Base-by-base conservation (phyloP, 2,888 invertebrate genomes). In the Lordiphosa andalusiaca region DNA sequence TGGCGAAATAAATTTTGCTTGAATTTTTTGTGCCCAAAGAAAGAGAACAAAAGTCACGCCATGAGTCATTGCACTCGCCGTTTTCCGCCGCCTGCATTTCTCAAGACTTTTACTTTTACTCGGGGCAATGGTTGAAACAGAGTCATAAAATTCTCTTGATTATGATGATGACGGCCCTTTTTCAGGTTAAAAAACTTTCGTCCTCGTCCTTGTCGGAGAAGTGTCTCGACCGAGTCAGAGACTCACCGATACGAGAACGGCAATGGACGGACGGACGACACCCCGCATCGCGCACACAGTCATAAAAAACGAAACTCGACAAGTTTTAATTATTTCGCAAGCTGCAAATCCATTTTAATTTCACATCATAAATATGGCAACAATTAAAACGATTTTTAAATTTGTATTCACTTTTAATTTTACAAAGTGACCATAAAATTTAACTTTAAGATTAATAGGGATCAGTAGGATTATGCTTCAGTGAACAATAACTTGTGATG, bases 11-110 rank as follows among this genome's bases (percentile, higher is more conserved):
- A 71, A 42, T 63, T 44, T 56, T 38, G 30, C 44, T 44, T 58
- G 58, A 25, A 58, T 67, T 58, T 57, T 58, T 58, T 50, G 33
- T 38, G 44, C 60, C 51, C 51, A 72, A 85, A 76, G 77, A 84
- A 85, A 78, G 85, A 85, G 84, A 85, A 84, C 84, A 78, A 78
- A 76, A 84, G 85, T 84, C 77, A 85, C 73, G 77, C 50, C 67
- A 69, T 85, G 85, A 78, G 85, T 69, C 77, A 85, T 72, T 78
- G 77, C 77, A 84, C 77, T 54, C 69, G 7, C 9, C 23, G 61
- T 50, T 30, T 30, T 9, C 4, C 9, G 30, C 30, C 30, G 30
- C 30, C 9, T 49, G 39, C 9, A 13, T 30, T 23, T 47, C 53
- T 16, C 41, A 23, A 38, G 47, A 68, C 65, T 66, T 66, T 68